Conservation (phyloP, 1,140 invertebrate genomes). For the Caenorhabditis remanei region DNA sequence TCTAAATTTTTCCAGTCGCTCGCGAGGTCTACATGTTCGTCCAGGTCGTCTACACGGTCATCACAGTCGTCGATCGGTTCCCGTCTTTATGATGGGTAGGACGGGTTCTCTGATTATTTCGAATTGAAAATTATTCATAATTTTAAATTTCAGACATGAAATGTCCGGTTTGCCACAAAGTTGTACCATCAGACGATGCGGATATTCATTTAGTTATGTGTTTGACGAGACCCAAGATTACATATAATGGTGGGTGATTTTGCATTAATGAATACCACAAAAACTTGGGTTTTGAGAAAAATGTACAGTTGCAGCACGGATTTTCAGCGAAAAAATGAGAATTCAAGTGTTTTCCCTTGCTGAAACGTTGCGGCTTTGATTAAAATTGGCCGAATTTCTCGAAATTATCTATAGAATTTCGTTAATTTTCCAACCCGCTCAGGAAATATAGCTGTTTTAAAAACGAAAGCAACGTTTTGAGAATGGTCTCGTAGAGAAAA, state of each 20-base stretch:
- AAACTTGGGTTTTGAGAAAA: conserved; percentile 1
- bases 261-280: conserved; percentile 65
- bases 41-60: conserved; percentile 41
- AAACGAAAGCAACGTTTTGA: too few relatives aligned
- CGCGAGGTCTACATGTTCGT: conserved; percentile 5
- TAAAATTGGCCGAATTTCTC: too few relatives aligned
- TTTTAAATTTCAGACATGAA: conserved; percentile 85
- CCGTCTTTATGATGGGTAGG: conserved; percentile 63
- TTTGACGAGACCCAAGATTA: conserved; percentile 96
- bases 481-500: too few relatives aligned
- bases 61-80: conserved; percentile 58
- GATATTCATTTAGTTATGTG: conserved; percentile 99
- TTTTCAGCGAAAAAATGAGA: too few relatives aligned
- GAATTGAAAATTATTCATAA: background rate
- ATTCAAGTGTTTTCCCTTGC: too few relatives aligned
- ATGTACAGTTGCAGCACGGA: too few relatives aligned
- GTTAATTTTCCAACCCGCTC: too few relatives aligned
- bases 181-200: conserved; percentile 95
- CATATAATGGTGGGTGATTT: conserved; percentile 89
- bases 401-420: too few relatives aligned
- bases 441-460: too few relatives aligned
- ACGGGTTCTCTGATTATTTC: background rate
- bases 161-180: conserved; percentile 98
- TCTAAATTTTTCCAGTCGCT: background rate
- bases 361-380: too few relatives aligned